Conservation (phyloP, 2,113 vertebrate species). For the Ictidomys tridecemlineatus region DNA sequence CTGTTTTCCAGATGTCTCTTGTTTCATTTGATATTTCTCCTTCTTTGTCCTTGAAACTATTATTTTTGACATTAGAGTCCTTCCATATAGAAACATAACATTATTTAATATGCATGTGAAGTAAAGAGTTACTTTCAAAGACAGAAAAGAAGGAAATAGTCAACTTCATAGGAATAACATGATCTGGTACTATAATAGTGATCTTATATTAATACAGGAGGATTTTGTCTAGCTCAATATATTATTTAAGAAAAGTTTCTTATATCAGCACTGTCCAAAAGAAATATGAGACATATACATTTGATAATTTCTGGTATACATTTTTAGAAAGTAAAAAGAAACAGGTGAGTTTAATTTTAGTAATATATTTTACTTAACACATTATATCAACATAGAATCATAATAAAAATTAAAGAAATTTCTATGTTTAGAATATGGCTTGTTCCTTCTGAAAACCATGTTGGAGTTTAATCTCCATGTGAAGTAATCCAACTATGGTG, state of each 20-base stretch:
- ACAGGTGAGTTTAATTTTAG: conserved; percentile 1
- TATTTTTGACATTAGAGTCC: not conserved
- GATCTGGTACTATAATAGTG: not conserved
- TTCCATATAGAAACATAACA: not conserved
- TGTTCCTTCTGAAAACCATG: not conserved
- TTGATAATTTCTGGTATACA: not conserved
- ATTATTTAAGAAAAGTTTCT: conserved; percentile 36
- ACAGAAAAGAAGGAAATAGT: not conserved
- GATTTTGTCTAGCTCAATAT: not conserved
- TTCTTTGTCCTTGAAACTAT: not conserved
- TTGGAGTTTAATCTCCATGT: not conserved
- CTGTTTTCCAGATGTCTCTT: not conserved
- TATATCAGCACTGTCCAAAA: not conserved
- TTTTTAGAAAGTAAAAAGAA: conserved; percentile 32
- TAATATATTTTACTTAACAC: not conserved
- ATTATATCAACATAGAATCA: not conserved
- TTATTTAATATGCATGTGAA: conserved; percentile 31
- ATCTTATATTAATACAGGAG: not conserved
- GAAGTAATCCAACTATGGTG: not conserved
- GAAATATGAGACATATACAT: not conserved
- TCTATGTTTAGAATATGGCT: not conserved
- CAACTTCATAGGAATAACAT: not conserved
- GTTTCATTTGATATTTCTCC: not conserved
- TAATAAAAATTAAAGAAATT: not conserved
- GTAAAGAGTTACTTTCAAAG: not conserved